Conservation (phyloP, 2,113 vertebrate genomes). For the Atlantisia rogersi region DNA sequence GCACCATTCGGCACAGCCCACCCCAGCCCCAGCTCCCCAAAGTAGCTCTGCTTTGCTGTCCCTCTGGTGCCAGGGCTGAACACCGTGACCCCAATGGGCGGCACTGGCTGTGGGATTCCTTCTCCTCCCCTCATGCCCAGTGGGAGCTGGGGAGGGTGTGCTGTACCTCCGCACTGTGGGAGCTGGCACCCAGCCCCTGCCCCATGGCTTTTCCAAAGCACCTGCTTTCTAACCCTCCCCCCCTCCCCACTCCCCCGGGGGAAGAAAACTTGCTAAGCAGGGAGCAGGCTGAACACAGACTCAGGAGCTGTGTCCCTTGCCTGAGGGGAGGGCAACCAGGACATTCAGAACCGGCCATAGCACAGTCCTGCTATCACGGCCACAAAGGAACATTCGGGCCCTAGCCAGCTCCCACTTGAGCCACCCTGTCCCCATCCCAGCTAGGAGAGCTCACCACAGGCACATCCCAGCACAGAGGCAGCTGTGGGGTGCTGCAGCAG, state of each 20-base stretch:
- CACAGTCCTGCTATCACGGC: rapidly evolving
- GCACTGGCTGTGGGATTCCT: background rate
- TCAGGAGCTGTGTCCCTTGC: background rate
- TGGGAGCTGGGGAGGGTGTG: background rate
- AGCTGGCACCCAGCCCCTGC: background rate
- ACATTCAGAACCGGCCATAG: background rate
- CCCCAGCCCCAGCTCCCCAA: rapidly evolving
- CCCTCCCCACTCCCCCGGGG: too few species aligned
- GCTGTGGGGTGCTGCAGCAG: background rate
- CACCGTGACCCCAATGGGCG: rapidly evolving
- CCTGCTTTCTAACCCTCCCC: background rate
- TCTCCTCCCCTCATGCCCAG: background rate
- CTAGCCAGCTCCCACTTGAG: background rate
- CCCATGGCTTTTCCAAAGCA: background rate
- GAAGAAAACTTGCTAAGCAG: background rate
- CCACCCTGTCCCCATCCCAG: background rate
- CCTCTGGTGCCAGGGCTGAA: background rate
- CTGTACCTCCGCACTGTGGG: background rate
- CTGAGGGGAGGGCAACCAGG: background rate
- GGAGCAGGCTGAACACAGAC: background rate
- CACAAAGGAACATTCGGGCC: rapidly evolving
- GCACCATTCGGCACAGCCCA: rapidly evolving
- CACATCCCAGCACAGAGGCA: rapidly evolving
- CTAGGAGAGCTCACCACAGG: background rate
- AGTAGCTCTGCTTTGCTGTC: background rate